Conservation (phyloP, 2,113 vertebrate genomes). For the Tetrax tetrax region DNA sequence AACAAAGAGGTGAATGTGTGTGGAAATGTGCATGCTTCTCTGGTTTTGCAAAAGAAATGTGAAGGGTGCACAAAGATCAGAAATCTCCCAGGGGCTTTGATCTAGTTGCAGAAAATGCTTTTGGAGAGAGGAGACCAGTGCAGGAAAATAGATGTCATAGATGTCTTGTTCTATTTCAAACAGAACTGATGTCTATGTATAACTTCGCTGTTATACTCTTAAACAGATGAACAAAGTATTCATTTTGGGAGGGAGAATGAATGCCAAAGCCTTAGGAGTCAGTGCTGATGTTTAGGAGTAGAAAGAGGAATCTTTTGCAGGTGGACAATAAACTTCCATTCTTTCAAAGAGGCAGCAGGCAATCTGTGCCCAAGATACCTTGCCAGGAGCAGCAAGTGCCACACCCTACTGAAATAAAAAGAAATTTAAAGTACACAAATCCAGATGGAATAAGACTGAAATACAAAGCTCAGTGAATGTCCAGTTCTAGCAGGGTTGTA, state of each 20-base stretch:
- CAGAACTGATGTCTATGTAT: background rate
- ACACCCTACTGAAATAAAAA: background rate
- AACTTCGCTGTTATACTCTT: background rate
- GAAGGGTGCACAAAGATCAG: background rate
- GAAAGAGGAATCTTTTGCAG: background rate
- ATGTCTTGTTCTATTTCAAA: background rate
- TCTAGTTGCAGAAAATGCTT: background rate
- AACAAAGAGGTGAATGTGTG: background rate
- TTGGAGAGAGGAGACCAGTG: background rate
- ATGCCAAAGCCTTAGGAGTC: background rate
- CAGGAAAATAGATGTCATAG: background rate
- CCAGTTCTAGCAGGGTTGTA: background rate
- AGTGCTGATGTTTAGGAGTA: background rate
- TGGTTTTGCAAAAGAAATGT: background rate
- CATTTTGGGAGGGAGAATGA: rapidly evolving
- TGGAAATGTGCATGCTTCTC: rapidly evolving
- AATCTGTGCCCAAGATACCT: background rate
- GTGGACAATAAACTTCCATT: background rate
- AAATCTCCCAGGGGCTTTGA: background rate
- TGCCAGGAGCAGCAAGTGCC: background rate
- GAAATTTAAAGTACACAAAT: background rate
- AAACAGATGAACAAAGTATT: background rate
- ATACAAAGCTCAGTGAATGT: background rate
- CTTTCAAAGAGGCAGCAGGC: background rate
- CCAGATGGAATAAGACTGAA: background rate